Base-by-base conservation (phyloP, 92 coral and sea anemone genomes). In the Virgularia gustaviana region DNA sequence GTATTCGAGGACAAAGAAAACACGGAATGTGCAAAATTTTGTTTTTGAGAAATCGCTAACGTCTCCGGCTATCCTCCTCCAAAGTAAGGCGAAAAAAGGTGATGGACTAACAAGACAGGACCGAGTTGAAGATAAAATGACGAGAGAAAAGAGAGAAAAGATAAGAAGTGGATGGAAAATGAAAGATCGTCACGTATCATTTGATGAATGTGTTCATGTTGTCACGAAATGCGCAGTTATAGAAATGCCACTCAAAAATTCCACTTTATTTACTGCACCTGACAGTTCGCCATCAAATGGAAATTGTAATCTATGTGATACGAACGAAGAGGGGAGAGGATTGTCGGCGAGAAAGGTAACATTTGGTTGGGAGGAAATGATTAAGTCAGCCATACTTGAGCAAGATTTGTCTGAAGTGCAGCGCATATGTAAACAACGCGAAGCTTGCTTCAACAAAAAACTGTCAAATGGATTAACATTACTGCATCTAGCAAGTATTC, bases 401-500 rank as follows among this genome's bases (percentile, higher is more conserved):
- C 58, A 67, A 24, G 45, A 67, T 49, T 30, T 67, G 74, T 67
- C 74, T 67, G 74, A 67, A 31, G 52, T 67, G 19, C 25, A 32
- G 49, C 28, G 33, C 4, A 20, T 67, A 15, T 47, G 74, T 67
- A 41, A 67, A 67, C 74, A 67, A 18, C 45, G 29, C 42, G 74
- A 49, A 18, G 30, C 33, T 0, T 45, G 49, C 23, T 47, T 47
- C 74, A 67, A 67, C 38, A 67, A 45, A 49, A 67, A 49, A 49
- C 43, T 67, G 74, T 49, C 74, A 62, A 51, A 63, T 37, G 96
- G 94, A 49, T 57, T 82, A 36, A 90, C 96, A 10, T 81, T 77
- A 18, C 83, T 90, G 27, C 96, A 90, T 75, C 85, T 80, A 59
- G 95, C 96, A 56, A 85, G 90, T 6, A 83, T 85, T 29, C 86